Base-by-base conservation (phyloP, 2,888 invertebrate species). In the Gari tellinella region DNA sequence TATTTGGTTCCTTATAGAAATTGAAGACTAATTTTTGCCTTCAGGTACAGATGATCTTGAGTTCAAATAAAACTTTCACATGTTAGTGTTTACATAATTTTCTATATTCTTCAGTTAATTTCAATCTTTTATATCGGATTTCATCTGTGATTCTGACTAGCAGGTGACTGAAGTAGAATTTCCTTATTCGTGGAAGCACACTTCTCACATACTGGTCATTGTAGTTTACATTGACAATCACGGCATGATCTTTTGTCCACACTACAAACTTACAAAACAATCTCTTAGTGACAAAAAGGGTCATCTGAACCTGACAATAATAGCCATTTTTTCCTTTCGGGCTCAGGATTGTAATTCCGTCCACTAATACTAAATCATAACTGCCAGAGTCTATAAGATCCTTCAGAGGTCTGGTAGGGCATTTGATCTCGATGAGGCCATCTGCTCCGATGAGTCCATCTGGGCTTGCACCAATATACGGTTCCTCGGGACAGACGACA, bases 381-480 rank as follows among this genome's bases (percentile, higher is more conserved):
- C 51, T 57, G 3, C 52, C 58, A 23, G 67, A 60, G 4, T 8
- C 0, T 8, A 53, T 40, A 1, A 60, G 37, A 14, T 46, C 2
- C 12, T 31, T 15, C 2, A 68, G 26, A 2, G 56, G 26, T 21
- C 19, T 19, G 4, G 51, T 62, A 21, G 62, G 68, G 17, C 69
- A 69, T 31, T 69, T 69, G 10, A 69, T 69, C 57, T 69, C 63
- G 0, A 69, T 19, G 2, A 69, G 51, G 12, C 62, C 57, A 19
- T 57, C 15, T 5, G 23, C 19, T 31, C 51, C 56, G 17, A 69
- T 23, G 1, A 69, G 3, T 4, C 62, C 69, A 52, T 69, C 62
- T 10, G 69, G 68, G 49, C 61, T 61, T n/a, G 69, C 62, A 4
- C 62, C 68, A 5, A 69, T 15, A 38, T 62, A 69, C n/a, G 23